Conservation (phyloP, 2,888 invertebrate genomes). For the Doris montereyensis region DNA sequence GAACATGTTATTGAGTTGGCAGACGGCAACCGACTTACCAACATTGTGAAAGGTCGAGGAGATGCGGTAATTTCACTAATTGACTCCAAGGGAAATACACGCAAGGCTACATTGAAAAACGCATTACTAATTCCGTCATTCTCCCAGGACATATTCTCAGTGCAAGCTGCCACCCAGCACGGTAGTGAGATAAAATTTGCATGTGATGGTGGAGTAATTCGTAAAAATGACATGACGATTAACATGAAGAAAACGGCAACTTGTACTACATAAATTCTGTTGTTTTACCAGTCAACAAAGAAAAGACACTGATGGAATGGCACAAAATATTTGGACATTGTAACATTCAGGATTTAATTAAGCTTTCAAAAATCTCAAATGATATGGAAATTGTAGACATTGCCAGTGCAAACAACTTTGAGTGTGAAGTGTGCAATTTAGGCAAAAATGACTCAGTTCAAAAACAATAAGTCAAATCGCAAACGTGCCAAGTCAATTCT, state of each 20-base stretch:
- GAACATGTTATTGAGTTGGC: conserved; percentile 47
- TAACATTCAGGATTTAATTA: conserved; percentile 39
- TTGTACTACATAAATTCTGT: too few species aligned
- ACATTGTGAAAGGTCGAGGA: conserved; percentile 35
- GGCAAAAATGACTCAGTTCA: conserved; percentile 40
- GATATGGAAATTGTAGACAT: conserved; percentile 27
- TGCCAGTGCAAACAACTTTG: conserved; percentile 31
- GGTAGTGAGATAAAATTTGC: too few species aligned
- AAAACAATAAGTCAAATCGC: conserved; percentile 36
- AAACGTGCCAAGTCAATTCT: too few species aligned
- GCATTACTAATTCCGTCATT: conserved; percentile 43
- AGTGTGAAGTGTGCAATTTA: conserved; percentile 32
- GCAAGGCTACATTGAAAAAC: conserved; percentile 33
- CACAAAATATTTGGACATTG: conserved; percentile 46
- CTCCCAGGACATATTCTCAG: conserved; percentile 42
- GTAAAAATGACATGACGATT: too few species aligned
- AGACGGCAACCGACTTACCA: conserved; percentile 43
- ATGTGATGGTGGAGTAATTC: too few species aligned
- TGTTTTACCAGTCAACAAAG: too few species aligned
- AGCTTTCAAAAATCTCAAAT: too few species aligned
- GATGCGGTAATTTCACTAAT: conserved; percentile 27
- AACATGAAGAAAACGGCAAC: too few species aligned
- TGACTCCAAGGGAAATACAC: conserved; percentile 24
- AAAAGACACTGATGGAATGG: conserved; percentile 29
- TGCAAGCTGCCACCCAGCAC: too few species aligned